Evolutionary conservation across 2,797 vertebrate species (phyloP).

Genomic region (Heliangelus exortis): DNA sequence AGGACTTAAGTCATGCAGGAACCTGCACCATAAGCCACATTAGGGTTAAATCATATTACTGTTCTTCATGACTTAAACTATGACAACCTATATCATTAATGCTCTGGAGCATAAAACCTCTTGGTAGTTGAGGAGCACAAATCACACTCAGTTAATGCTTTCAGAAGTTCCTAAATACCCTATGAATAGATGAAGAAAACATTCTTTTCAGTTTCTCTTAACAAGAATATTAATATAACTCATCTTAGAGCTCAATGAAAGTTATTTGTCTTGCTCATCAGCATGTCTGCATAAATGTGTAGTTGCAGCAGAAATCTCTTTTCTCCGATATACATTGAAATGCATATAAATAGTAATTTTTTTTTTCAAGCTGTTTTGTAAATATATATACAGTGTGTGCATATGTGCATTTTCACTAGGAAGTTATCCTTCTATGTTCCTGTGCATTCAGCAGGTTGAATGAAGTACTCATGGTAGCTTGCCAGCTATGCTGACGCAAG

Average conservation of each 20-base stretch:
- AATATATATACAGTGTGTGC: background rate
- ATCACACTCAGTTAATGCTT: background rate
- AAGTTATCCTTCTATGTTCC: background rate
- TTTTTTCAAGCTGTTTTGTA: background rate
- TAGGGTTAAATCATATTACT: background rate
- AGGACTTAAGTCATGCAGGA: background rate
- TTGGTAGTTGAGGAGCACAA: background rate
- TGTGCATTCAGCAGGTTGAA: background rate
- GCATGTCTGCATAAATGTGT: background rate
- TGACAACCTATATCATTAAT: background rate
- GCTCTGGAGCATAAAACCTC: background rate
- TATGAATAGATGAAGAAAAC: background rate
- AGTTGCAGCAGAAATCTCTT: background rate
- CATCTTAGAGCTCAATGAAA: background rate
- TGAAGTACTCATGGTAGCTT: background rate
- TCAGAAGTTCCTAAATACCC: background rate
- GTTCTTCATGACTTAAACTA: background rate
- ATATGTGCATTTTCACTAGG: background rate
- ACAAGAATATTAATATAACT: background rate
- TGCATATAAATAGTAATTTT: background rate
- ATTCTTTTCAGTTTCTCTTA: constrained; percentile 3
- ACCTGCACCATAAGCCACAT: background rate
- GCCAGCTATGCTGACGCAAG: constrained; percentile 48
- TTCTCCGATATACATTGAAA: background rate
- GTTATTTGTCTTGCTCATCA: background rate